Conservation (phyloP, 1,140 invertebrate genomes). For the Myzus persicae region DNA sequence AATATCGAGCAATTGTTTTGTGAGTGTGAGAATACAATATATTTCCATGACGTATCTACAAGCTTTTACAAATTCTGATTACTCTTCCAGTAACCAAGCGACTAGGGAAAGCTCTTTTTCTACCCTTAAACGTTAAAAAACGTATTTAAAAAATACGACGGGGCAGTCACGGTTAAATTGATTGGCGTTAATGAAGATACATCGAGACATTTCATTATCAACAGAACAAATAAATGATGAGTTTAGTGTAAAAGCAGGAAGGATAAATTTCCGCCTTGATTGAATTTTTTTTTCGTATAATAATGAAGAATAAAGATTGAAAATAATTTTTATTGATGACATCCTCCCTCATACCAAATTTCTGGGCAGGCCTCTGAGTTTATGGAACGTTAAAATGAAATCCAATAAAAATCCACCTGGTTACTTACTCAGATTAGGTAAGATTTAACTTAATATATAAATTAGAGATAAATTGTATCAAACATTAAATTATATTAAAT, state of each 20-base stretch:
- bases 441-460: no score
- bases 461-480: no score
- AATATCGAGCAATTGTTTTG: constrained; percentile 27
- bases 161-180: constrained; percentile 60
- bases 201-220: constrained; percentile 53
- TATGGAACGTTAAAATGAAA: no score
- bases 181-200: constrained; percentile 60
- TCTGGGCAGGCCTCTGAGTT: no score
- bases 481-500: no score
- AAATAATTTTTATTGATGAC: constrained; percentile 6
- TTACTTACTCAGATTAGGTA: no score
- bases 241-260: not conserved
- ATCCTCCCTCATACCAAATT: not conserved
- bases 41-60: not conserved
- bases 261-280: constrained; percentile 13
- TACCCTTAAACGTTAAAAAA: constrained; percentile 66
- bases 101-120: constrained; percentile 60
- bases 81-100: not conserved
- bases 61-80: not conserved
- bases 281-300: not conserved
- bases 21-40: constrained; percentile 7
- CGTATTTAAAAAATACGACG: constrained; percentile 63
- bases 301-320: not conserved
- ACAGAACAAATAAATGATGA: constrained; percentile 11
- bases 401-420: no score